Evolutionary conservation across 1,140 invertebrate species (phyloP).

Genomic region (Ceratoteleas bidentatus): DNA sequence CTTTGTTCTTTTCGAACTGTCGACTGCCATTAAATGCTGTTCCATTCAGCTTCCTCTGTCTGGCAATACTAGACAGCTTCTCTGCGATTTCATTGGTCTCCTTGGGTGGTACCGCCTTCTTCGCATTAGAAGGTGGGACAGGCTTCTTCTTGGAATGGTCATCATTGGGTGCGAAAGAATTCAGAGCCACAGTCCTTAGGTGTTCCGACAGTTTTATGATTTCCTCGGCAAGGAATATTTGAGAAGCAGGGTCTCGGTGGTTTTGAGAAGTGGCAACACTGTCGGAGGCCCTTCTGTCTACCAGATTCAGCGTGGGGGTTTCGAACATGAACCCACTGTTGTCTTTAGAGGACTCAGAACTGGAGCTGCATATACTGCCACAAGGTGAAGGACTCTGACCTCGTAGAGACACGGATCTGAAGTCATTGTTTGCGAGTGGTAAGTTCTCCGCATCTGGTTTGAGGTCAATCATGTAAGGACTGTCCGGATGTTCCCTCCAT

Average conservation of each 20-base stretch:
- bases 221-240: conserved; percentile 85
- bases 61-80: conserved; percentile 87
- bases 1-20: conserved; percentile 76
- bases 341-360: conserved; percentile 69
- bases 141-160: conserved; percentile 37
- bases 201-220: conserved; percentile 86
- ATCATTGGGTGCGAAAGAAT: conserved; percentile 36
- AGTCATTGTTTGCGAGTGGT: conserved; percentile 9
- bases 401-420: conserved; percentile 79
- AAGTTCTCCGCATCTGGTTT: conserved; percentile 13
- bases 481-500: conserved; percentile 92
- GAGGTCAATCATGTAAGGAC: conserved; percentile 89
- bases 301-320: conserved; percentile 65
- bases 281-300: conserved; percentile 88
- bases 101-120: conserved; percentile 9
- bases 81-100: conserved; percentile 82
- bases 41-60: conserved; percentile 82
- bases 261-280: conserved; percentile 74
- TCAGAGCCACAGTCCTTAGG: conserved; percentile 72
- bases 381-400: conserved; percentile 89
- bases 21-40: conserved; percentile 76
- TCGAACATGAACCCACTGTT: conserved; percentile 26
- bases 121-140: conserved; percentile 10
- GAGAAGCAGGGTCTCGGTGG: conserved; percentile 72
- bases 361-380: conserved; percentile 85